Evolutionary conservation across 2,113 vertebrate species (phyloP), one percentile per base, ranked within the genome.

Genomic region (Apaloderma vittatum): DNA sequence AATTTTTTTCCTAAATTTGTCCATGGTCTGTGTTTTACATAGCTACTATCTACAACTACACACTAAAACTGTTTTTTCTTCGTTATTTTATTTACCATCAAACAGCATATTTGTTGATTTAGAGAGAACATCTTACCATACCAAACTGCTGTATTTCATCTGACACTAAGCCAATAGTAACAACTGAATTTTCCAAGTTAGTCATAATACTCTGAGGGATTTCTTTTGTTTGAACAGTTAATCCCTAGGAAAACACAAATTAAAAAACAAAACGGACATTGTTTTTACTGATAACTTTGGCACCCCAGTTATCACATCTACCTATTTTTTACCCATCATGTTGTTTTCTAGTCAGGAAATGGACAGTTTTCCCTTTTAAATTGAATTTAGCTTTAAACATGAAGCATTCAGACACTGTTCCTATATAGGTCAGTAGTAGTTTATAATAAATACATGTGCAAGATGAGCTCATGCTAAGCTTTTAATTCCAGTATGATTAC

Each of bases 381-480:
- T 15, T 78, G 71, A 52, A 93, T 75, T 22, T 18, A 68, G 23
- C 48, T 91, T 93, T 68, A 72, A 92, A 81, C 12, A 87, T 13
- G 48, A 91, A 87, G 40, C n/a, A 87, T 51, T 94, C 57, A 67
- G 46, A 57, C 5, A n/a, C 2, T 30, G 18, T 26, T 82, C 48
- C 55, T 84, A 94, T 86, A 46, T 77, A 94, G 94, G 94, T 92
- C 83, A 94, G 59, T 15, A 70, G 63, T 23, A 94, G 55, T 94
- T 94, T 63, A 92, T 48, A 77, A 95, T 49, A 96, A 90, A 94
- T 71, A 86, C 62, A 85, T 43, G n/a, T 52, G 34, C 66, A 85
- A 87, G 57, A 95, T 76, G 62, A 94, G 65, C 66, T 95, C 84
- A 87, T 23, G 48, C 68, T 94, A 96, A 96, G 93, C 93, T 95